These are phyloP conservation scores for Lycia hirtaria DNA, from an alignment of 2,888 invertebrate species.

Conservation along the genomic window DNA sequence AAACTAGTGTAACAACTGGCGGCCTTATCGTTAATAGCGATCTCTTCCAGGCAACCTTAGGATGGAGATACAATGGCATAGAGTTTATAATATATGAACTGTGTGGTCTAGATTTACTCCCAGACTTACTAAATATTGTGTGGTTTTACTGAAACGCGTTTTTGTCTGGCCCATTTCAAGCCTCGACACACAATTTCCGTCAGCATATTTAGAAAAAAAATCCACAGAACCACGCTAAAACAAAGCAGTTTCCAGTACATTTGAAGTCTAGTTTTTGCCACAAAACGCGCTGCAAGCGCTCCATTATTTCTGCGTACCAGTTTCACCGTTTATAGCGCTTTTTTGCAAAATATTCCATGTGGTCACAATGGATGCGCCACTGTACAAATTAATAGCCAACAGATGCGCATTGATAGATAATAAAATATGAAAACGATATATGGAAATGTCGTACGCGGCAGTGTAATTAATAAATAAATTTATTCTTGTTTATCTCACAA, in stretches of 20 bases:
- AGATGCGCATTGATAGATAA: conserved; percentile 23
- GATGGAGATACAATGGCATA: too few relatives aligned
- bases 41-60: too few relatives aligned
- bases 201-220: conserved; percentile 21
- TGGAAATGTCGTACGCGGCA: background rate
- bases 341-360: conserved; percentile 17
- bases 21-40: too few relatives aligned
- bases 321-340: background rate
- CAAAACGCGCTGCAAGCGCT: conserved; percentile 16
- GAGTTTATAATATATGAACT: too few relatives aligned
- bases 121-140: background rate
- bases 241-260: conserved; percentile 24
- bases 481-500: background rate
- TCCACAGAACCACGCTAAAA: conserved; percentile 14
- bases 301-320: conserved; percentile 24
- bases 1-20: too few relatives aligned
- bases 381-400: conserved; percentile 19
- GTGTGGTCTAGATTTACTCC: too few relatives aligned
- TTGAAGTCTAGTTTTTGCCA: conserved; percentile 18
- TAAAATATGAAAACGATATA: conserved; percentile 10
- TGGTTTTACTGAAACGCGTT: conserved; percentile 2
- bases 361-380: conserved; percentile 18
- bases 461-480: conserved; percentile 1
- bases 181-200: conserved; percentile 3
- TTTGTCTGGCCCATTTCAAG: background rate